Evolutionary conservation across 2,113 vertebrate genomes (phyloP), one percentile per base, ranked within the genome.

Genomic region (Ceratotherium simum): DNA sequence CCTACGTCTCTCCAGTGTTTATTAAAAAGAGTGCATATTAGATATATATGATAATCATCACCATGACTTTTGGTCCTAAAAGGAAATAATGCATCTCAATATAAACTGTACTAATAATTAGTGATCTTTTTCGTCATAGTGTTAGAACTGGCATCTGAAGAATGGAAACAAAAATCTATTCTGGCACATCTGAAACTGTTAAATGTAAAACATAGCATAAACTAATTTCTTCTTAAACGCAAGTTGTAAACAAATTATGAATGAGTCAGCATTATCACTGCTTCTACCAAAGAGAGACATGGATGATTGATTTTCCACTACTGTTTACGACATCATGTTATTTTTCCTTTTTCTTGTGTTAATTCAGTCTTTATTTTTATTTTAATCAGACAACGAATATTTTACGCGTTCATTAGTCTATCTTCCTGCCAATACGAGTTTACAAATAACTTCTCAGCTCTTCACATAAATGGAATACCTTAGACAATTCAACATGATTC

Each of bases 401-500:
- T 94, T 89, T 27, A 48, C 54, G 78, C 81, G 65, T 84, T 73
- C 39, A 36, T 81, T 84, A 84, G 75, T 72, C 33, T 58, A 20
- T 46, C 23, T 96, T 93, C 54, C 42, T 94, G 48, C 31, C 78
- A 96, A 79, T 51, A 56, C 51, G 97, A 60, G 56, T 89, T 97
- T 95, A 95, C 17, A 88, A 72, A 95, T 96, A 92, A 88, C 48
- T 90, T 91, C 21, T 95, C 46, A 81, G 65, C 31, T 90, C 42
- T 79, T 92, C 42, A 79, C 75, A 90, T 90, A 93, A 67, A 93
- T 69, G 48, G 60, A 96, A 90, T 96, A 96, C 48, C 92, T 95
- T 23, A 87, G 73, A 83, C 33, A 90, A 75, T 81, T 93, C 23
- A 76, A 92, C 23, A 27, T 54, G 20, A 96, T 96, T 97, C 54